A percentile compares a stretch with the other conserved stretches of the same genome.
Evolutionary conservation across 2,888 invertebrate species (phyloP).

Genomic region (Leptarthrus brevirostris): DNA sequence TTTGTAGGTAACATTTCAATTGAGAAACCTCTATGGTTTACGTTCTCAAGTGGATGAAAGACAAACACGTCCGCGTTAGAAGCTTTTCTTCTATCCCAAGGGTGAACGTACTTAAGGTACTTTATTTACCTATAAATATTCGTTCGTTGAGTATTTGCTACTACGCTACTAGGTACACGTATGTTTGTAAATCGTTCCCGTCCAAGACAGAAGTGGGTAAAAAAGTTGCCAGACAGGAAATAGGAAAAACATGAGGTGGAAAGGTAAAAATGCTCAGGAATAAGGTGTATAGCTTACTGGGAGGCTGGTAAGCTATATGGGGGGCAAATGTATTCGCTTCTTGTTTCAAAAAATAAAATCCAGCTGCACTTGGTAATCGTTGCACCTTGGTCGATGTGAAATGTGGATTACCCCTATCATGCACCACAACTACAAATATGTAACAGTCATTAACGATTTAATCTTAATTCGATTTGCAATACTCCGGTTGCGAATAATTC

Average conservation of each 20-base stretch:
- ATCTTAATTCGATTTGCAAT: background rate
- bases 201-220: background rate
- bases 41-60: constrained; percentile 31
- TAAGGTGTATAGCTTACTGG: too few relatives aligned
- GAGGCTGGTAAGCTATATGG: background rate
- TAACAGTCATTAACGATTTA: background rate
- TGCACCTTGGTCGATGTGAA: constrained; percentile 15
- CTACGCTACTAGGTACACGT: background rate
- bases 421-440: constrained; percentile 20
- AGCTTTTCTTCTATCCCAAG: background rate
- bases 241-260: constrained; percentile 27
- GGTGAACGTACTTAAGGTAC: constrained; percentile 39
- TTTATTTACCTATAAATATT: constrained; percentile 44
- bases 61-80: constrained; percentile 30
- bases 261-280: constrained; percentile 9
- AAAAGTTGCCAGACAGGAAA: constrained; percentile 39
- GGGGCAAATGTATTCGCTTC: constrained; percentile 31
- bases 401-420: constrained; percentile 32
- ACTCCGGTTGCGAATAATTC: too few relatives aligned
- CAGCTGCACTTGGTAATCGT: constrained; percentile 28
- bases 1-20: constrained; percentile 28
- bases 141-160: constrained; percentile 14
- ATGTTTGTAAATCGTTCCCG: background rate
- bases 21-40: constrained; percentile 12
- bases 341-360: constrained; percentile 8